Conservation (phyloP, 1,140 invertebrate genomes). For the Thaumatotibia leucotreta region DNA sequence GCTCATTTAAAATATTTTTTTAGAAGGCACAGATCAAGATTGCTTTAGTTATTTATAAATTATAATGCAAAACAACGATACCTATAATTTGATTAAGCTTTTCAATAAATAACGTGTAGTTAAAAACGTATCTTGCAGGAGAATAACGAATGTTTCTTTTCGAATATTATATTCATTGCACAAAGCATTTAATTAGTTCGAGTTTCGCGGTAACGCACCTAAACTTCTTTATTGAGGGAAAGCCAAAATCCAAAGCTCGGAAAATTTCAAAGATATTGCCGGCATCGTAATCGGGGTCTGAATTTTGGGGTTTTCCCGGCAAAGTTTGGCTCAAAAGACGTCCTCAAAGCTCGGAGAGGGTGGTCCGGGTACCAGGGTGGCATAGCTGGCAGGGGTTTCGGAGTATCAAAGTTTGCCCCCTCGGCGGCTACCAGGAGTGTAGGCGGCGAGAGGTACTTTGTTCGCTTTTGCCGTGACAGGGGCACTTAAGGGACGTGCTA, state of each 20-base stretch:
- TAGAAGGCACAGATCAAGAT: no score
- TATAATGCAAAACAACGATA: no score
- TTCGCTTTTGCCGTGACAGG: slow-evolving; percentile 69
- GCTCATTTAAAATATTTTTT: no score
- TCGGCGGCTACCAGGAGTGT: slow-evolving; percentile 43
- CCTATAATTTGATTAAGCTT: background rate
- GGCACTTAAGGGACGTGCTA: slow-evolving; percentile 70
- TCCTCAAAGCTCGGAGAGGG: slow-evolving; percentile 65
- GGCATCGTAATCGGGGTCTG: slow-evolving; percentile 67
- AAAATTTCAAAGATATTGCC: slow-evolving; percentile 70
- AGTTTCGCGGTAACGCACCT: background rate
- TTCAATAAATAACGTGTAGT: background rate
- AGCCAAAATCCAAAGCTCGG: slow-evolving; percentile 34
- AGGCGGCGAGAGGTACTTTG: slow-evolving; percentile 64
- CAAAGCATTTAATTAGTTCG: background rate
- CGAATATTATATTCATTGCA: no score
- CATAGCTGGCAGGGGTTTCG: slow-evolving; percentile 49
- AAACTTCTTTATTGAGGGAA: slow-evolving; percentile 14
- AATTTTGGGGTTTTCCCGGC: slow-evolving; percentile 70
- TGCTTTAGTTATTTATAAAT: no score
- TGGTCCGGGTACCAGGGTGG: slow-evolving; percentile 62
- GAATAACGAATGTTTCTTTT: background rate
- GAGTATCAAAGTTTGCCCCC: slow-evolving; percentile 69
- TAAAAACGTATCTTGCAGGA: no score
- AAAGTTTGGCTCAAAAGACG: slow-evolving; percentile 71